Base-by-base conservation (phyloP, 1,140 invertebrate species). In the Periplaneta americana region DNA sequence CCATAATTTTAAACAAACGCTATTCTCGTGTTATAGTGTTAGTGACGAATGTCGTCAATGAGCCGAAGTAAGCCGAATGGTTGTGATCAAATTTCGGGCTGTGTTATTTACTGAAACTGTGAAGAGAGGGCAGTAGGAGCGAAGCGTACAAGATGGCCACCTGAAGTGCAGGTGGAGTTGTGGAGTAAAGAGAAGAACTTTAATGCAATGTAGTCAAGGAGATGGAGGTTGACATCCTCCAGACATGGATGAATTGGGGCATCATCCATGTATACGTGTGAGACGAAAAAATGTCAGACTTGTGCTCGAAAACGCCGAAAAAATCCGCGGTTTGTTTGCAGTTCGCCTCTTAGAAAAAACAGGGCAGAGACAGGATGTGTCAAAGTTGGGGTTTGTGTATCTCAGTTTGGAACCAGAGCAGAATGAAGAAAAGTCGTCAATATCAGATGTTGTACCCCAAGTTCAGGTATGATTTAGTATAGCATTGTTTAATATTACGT, bases 181-280 rank as follows among this genome's bases (percentile, higher is more conserved):
- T 80, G 13, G 33, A 22, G 32, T 32, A 48, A 80, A 11, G 17
- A 4, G 66, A 66, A 34, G 33, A 22, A 80, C 28, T 37, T 48
- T 77, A 15, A 15, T 22, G 79, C 39, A 37, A 80, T 80, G 79
- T 80, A 80, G 79, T 80, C 17, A 34, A 74, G 31, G 79, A 22
- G 48, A 80, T 80, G 79, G 79, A 57, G 79, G 79, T 35, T 57
- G 28, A 34, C 79, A 31, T 48, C 79, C 79, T 48, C 79, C 22
- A 80, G 66, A 74, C 79, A 80, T 80, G 79, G 79, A 80, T 80
- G 79, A 80, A 31, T 39, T 39, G 79, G 36, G 79, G 15, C 79
- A 66, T 10, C 79, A 80, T 80, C 79, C 79, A 80, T 80, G 32
- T 35, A 80, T 80, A 31, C 79, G 79, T 74, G 79, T 80, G 39